Percentiles rank a stretch among this genome's conserved stretches.
These are phyloP conservation scores for Rhincodon typus DNA, from an alignment of 2,797 vertebrate species.

Conservation along the genomic window DNA sequence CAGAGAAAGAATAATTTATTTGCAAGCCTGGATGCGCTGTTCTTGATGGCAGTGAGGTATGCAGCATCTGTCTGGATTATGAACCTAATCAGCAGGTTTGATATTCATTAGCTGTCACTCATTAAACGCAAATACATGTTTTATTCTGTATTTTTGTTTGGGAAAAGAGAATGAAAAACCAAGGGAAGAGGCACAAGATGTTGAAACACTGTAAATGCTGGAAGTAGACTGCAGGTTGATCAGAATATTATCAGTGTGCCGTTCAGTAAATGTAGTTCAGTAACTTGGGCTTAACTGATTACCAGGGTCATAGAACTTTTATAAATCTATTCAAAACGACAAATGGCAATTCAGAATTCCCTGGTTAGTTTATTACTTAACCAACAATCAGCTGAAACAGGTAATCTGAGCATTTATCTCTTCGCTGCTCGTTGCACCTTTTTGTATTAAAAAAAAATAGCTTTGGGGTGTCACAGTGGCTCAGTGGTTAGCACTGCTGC, in stretches of 20 bases:
- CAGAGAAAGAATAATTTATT: not conserved
- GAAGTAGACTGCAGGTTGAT: not conserved
- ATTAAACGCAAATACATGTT: not conserved
- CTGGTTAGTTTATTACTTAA: not conserved
- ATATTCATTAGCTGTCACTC: not conserved
- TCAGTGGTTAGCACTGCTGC: too few relatives aligned
- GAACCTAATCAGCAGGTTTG: not conserved
- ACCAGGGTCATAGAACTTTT: too few relatives aligned
- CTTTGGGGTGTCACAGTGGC: too few relatives aligned
- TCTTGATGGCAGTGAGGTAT: not conserved
- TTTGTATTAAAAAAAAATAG: not conserved
- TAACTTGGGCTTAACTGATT: not conserved
- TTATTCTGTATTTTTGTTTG: not conserved
- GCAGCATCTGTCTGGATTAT: not conserved
- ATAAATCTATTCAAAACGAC: too few relatives aligned
- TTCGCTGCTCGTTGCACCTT: not conserved
- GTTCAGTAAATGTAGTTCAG: not conserved
- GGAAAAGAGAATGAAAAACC: not conserved
- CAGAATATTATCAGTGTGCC: not conserved
- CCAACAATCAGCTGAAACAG: not conserved
- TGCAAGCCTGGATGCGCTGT: not conserved
- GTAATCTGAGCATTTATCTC: not conserved
- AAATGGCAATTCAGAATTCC: not conserved
- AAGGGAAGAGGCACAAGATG: not conserved
- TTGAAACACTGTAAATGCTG: not conserved